Percentiles rank a stretch among this genome's conserved stretches.
Conservation (phyloP, 2,797 vertebrate genomes). For the Lepilemur septentrionalis region DNA sequence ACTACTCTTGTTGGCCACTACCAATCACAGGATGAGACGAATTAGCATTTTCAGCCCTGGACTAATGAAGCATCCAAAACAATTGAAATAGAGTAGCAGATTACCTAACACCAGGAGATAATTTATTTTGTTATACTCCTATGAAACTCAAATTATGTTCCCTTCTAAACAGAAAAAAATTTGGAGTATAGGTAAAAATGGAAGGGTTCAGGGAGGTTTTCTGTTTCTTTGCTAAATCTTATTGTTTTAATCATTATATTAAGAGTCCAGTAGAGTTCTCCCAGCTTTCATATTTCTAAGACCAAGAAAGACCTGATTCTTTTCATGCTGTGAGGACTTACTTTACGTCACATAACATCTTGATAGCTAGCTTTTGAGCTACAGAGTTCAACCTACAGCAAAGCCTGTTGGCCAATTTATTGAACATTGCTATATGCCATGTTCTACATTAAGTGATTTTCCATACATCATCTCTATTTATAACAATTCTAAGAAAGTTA, state of each 20-base stretch:
- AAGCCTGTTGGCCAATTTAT: background rate
- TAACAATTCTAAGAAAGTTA: background rate
- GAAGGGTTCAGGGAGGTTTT: background rate
- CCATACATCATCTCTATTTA: background rate
- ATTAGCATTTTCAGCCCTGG: background rate
- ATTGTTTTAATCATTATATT: background rate
- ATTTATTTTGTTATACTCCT: background rate
- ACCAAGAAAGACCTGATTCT: background rate
- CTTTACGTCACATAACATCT: background rate
- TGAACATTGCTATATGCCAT: background rate
- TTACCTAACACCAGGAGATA: background rate
- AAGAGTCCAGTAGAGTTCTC: fast-evolving
- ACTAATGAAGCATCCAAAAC: background rate
- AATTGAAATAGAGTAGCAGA: background rate
- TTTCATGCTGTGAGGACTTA: background rate
- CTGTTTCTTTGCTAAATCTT: background rate
- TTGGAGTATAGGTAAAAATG: background rate
- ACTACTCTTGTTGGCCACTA: background rate
- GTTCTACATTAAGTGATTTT: background rate
- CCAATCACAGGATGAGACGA: background rate
- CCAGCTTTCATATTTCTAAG: background rate
- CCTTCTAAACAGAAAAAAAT: background rate
- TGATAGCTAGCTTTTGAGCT: background rate
- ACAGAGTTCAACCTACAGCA: background rate
- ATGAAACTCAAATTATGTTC: background rate